Percentiles rank a stretch among this genome's conserved stretches.
Conservation (phyloP, 2,888 invertebrate genomes). For the Electrophaes corylata region DNA sequence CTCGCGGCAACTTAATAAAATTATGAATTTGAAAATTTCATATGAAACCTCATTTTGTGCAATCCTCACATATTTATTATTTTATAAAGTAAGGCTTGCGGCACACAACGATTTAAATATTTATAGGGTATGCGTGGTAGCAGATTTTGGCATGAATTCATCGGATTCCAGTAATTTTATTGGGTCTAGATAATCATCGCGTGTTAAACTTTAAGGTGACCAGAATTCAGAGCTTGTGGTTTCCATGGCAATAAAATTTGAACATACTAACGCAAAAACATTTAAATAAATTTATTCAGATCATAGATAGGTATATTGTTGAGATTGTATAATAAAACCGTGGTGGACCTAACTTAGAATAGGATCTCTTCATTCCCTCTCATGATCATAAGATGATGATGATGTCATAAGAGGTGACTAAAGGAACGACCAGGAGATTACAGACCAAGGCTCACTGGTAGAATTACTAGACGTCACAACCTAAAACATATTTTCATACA, state of each 20-base stretch:
- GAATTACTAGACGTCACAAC: too few species aligned
- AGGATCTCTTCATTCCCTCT: too few species aligned
- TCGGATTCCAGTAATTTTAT: constrained; percentile 58
- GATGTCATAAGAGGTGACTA: too few species aligned
- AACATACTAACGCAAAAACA: background rate
- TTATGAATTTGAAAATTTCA: constrained; percentile 28
- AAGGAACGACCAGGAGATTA: too few species aligned
- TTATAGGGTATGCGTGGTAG: constrained; percentile 72
- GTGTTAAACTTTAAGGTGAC: constrained; percentile 51
- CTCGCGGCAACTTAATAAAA: constrained; percentile 26
- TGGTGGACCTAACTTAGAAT: too few species aligned
- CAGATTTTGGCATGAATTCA: constrained; percentile 61
- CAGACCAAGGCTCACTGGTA: too few species aligned
- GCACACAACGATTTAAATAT: constrained; percentile 54
- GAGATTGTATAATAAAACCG: background rate
- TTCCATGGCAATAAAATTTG: constrained; percentile 14
- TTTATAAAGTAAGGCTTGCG: constrained; percentile 34
- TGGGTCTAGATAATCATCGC: constrained; percentile 59
- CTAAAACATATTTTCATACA: too few species aligned
- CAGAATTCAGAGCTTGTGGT: constrained; percentile 32
- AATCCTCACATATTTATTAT: constrained; percentile 32
- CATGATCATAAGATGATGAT: too few species aligned
- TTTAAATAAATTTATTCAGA: background rate
- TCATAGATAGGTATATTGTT: background rate
- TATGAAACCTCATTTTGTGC: constrained; percentile 28